Percentiles rank a stretch among this genome's conserved stretches.
Evolutionary conservation across 2,797 vertebrate genomes (phyloP).

Genomic region (Microchirus variegatus): DNA sequence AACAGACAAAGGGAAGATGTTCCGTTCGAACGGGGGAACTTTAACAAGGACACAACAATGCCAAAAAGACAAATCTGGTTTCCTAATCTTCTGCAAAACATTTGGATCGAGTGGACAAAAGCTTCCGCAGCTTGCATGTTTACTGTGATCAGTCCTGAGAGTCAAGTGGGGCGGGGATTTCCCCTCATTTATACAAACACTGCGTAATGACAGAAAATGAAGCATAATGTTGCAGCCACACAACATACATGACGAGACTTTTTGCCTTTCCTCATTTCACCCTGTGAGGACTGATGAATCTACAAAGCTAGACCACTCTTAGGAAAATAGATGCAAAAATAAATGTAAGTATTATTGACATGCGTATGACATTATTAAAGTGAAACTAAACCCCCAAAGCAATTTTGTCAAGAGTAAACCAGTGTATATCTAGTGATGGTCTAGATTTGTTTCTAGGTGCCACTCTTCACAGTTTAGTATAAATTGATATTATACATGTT

Average conservation of each 20-base stretch:
- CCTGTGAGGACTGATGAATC: constrained; percentile 13
- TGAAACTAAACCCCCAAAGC: no score
- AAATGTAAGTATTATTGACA: background rate
- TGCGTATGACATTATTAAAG: no score
- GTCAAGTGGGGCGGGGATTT: constrained; percentile 39
- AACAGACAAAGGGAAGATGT: constrained; percentile 59
- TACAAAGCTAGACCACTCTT: background rate
- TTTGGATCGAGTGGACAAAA: constrained; percentile 38
- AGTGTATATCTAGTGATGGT: no score
- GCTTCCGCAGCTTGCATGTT: constrained; percentile 31
- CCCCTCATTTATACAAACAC: constrained; percentile 60
- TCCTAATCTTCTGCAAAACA: constrained; percentile 54
- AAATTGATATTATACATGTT: no score
- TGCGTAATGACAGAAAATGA: constrained; percentile 67
- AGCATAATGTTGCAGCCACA: constrained; percentile 67
- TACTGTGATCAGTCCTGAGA: constrained; percentile 26
- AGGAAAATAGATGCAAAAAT: constrained; percentile 1
- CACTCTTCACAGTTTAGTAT: no score
- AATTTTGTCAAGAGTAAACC: no score
- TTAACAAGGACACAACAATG: constrained; percentile 47
- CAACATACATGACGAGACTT: constrained; percentile 59
- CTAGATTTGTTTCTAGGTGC: no score
- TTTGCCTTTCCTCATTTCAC: constrained; percentile 43
- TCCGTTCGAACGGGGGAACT: constrained; percentile 36
- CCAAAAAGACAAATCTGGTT: constrained; percentile 69